Evolutionary conservation across 2,113 vertebrate species (phyloP).

Genomic region (Phrynosoma blainvillii): DNA sequence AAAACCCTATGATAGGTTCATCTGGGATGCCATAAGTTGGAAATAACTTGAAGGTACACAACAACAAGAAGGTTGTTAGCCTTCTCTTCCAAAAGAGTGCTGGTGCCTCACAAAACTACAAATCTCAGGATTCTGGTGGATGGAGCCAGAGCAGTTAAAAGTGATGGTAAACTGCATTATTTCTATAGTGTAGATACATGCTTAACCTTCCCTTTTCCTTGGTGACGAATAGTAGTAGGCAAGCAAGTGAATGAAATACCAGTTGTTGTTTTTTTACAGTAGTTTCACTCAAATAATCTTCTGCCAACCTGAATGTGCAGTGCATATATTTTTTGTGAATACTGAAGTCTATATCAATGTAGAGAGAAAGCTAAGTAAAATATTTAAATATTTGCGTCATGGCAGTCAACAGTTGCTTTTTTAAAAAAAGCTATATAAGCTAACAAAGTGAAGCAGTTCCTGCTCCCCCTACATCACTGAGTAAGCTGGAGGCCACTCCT

Average conservation of each 20-base stretch:
- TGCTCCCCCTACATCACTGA: not conserved
- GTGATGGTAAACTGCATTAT: no score
- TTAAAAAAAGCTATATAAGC: not conserved
- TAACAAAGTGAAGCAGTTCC: not conserved
- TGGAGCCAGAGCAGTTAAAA: no score
- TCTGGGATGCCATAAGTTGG: no score
- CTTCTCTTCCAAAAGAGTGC: no score
- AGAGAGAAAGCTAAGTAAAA: not conserved
- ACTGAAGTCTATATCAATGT: not conserved
- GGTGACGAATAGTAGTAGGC: not conserved
- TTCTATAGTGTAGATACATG: no score
- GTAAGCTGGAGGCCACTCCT: not conserved
- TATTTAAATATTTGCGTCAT: not conserved
- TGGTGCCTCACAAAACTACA: no score
- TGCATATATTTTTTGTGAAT: not conserved
- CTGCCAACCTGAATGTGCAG: no score
- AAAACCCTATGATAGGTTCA: no score
- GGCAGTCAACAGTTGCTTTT: not conserved
- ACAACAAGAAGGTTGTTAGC: no score
- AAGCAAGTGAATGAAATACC: not conserved
- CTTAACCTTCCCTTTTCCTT: no score
- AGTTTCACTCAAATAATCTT: not conserved
- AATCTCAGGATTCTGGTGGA: no score
- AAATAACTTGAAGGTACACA: no score
- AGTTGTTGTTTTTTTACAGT: not conserved